Base-by-base conservation (phyloP, 2,113 vertebrate species). In the Pterocles orientalis region DNA sequence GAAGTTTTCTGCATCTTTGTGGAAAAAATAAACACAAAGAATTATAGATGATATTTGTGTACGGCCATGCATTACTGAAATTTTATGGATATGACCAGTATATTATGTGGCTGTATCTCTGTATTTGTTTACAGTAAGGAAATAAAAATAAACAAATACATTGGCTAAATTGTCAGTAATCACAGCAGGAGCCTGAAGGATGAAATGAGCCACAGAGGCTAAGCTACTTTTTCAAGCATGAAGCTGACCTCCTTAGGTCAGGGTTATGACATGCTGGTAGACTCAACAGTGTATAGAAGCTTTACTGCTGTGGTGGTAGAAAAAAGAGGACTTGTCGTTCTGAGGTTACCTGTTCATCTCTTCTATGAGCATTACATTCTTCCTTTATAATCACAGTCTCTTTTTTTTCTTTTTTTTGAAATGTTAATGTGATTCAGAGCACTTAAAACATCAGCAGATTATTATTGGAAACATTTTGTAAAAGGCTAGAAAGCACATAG, bases 141-240 rank as follows among this genome's bases (percentile, higher is more conserved):
- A 95, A 93, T 84, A 92, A 94, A 91, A 95, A 92, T 82, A 92
- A 94, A 93, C 88, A 94, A 87, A 88, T 83, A 91, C 54, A 47
- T 88, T 62, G 87, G 70, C 84, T 92, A 85, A 87, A 62, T 86
- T 91, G 85, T 92, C 90, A 95, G 93, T 95, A 94, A 89, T 94
- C 93, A 91, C 94, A 97, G 89, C 78, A 94, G 90, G 82, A 80
- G 64, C 45, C 82, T 88, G 92, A 92, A 77, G 70, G 82, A 83
- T 84, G 66, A 92, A 97, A 94, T 93, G 90, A 95, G 87, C 82
- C 85, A 39, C 86, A 82, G 93, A 94, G 47, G 36, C 66, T 90
- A 88, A 88, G 82, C 75, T 93, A 73, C 78, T 61, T 94, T 86
- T 92, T 96, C 90, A 94, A 14, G 71, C 12, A 0, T 93, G 68